Conservation (phyloP, 2,113 vertebrate species). For the Hippocampus comes region DNA sequence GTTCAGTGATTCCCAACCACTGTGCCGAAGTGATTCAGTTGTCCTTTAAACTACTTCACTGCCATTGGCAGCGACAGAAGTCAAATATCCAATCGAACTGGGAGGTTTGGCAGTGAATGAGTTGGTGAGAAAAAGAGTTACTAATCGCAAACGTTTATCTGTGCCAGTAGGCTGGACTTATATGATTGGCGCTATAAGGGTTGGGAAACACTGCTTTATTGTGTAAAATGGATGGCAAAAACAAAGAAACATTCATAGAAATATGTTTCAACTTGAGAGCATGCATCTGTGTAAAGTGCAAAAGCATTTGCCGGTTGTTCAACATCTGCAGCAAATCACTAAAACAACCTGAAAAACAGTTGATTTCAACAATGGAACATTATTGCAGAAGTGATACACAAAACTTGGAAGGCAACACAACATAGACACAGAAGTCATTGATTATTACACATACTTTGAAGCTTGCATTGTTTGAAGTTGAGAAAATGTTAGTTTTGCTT, state of each 20-base stretch:
- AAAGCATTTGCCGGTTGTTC: constrained; percentile 33
- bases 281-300: constrained; percentile 58
- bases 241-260: constrained; percentile 31
- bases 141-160: neutral
- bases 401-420: constrained; percentile 16
- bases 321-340: constrained; percentile 24
- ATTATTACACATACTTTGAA: neutral
- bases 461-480: constrained; percentile 27
- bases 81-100: too few species aligned
- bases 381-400: neutral
- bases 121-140: neutral
- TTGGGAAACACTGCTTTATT: neutral
- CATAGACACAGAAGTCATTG: constrained; percentile 2
- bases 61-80: too few species aligned
- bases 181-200: neutral
- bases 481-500: neutral
- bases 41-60: neutral
- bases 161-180: neutral
- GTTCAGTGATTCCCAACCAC: neutral
- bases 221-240: neutral
- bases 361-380: neutral
- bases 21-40: neutral
- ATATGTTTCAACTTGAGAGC: constrained; percentile 46
- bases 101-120: too few species aligned
- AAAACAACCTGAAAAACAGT: neutral